Percentiles rank a stretch among this genome's conserved stretches.
These are phyloP conservation scores for Saiga tatarica DNA, from an alignment of 2,113 vertebrate species.

Conservation along the genomic window DNA sequence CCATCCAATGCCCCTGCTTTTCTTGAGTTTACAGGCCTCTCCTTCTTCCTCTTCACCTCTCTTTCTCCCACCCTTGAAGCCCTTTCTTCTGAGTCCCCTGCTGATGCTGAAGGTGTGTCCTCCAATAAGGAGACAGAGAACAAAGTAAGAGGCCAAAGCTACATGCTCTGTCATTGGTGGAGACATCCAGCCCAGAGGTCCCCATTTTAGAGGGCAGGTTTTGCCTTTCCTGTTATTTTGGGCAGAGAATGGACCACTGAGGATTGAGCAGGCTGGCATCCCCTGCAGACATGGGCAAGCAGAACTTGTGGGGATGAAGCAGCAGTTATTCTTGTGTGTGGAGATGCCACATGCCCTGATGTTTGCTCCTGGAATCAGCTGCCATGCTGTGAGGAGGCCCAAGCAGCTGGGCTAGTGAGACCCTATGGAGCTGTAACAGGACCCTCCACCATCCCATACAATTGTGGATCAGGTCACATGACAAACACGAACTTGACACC, in stretches of 20 bases:
- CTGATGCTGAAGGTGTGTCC: background rate
- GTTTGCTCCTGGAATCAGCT: background rate
- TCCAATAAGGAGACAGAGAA: background rate
- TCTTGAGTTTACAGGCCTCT: background rate
- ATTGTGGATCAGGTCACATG: background rate
- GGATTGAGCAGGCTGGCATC: accelerated
- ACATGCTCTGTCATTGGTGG: background rate
- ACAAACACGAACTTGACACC: accelerated
- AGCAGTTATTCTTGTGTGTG: background rate
- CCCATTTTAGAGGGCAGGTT: background rate
- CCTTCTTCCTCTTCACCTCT: background rate
- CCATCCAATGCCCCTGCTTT: background rate
- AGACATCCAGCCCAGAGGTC: too few relatives aligned
- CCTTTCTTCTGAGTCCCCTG: background rate
- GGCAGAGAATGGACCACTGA: background rate
- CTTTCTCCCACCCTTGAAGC: background rate
- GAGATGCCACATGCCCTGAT: too few relatives aligned
- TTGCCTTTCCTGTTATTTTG: background rate
- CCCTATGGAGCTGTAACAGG: background rate
- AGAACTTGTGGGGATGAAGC: too few relatives aligned
- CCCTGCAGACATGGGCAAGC: background rate
- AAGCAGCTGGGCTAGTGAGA: background rate
- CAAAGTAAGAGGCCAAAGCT: background rate
- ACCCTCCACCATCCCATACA: too few relatives aligned
- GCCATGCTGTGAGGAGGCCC: background rate